Evolutionary conservation across 2,113 vertebrate genomes (phyloP), one percentile per base, ranked within the genome.

Genomic region (Oncorhynchus mykiss): DNA sequence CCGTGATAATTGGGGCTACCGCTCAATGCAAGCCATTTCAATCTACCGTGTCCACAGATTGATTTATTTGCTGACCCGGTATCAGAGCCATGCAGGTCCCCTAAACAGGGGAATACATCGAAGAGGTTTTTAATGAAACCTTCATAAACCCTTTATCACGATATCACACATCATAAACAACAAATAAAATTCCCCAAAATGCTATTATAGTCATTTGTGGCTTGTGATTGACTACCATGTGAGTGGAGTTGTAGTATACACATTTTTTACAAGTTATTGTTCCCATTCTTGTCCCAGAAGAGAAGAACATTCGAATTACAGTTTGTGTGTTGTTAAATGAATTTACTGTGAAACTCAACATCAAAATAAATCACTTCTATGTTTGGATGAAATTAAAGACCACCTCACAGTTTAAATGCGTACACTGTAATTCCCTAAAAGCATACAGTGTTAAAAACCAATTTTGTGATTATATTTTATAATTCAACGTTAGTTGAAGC

Each of bases 401-500:
- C 16, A 54, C 12, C 59, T 22, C 39, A n/a, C 31, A n/a, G 29
- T 68, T 68, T 39, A 70, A 49, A n/a, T 51, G 20, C 5, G 22
- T 49, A 70, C 39, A 70, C 34, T 48, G 7, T 29, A 70, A 51
- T 6, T 34, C 9, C 24, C 73, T 76, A 70, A 73, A 76, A 75
- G 73, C 67, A 66, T 70, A 54, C 51, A n/a, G 8, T 68, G 29
- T 83, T 80, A 83, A 76, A 76, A 83, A 77, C 49, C 62, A 60
- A 76, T 75, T 87, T 78, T 69, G 65, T 14, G 29, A n/a, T 65
- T 71, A n/a, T 13, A 51, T 51, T 77, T 27, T 54, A 77, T 72
- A 74, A 86, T 75, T 70, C 20, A 54, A 65, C 27, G 34, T 81
- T 79, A 71, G 76, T 72, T 39, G 85, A 86, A 51, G 80, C 90